Conservation (phyloP, 2,113 vertebrate genomes). For the Apus apus region DNA sequence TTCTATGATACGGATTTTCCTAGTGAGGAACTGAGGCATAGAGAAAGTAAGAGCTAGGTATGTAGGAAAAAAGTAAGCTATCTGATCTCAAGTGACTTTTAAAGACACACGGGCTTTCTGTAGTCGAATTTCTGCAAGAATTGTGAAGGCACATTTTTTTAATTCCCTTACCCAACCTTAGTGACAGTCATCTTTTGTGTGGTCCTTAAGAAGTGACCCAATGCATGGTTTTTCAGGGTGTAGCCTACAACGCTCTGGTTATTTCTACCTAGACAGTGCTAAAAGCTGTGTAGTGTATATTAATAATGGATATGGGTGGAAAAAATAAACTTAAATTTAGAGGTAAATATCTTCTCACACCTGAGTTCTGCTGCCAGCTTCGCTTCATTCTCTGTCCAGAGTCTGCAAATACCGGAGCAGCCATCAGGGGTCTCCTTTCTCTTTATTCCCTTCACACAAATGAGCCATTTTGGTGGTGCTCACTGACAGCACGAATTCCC, state of each 20-base stretch:
- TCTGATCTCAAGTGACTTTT: background rate
- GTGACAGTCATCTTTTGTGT: background rate
- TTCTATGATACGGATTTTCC: no score
- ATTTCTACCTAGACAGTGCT: background rate
- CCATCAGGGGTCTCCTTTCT: conserved; percentile 73
- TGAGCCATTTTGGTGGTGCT: background rate
- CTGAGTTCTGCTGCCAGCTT: background rate
- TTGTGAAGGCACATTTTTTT: background rate
- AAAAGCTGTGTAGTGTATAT: background rate
- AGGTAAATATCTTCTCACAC: background rate
- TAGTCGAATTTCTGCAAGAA: background rate
- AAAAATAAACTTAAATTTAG: background rate
- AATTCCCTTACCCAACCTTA: background rate
- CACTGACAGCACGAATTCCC: background rate
- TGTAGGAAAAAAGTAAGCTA: background rate
- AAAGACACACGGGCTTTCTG: background rate
- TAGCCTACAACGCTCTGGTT: background rate
- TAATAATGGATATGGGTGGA: background rate
- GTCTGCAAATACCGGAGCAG: conserved; percentile 7
- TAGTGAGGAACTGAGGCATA: background rate
- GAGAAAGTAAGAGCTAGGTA: background rate
- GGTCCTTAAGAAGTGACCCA: background rate
- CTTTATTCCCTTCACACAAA: conserved; percentile 6
- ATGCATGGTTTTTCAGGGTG: background rate
- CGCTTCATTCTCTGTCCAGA: background rate